Percentiles rank a stretch among this genome's conserved stretches.
phyloP scores from a whole-genome alignment of 2,888 invertebrate genomes.

The Strigamia transsilvanica region DNA sequence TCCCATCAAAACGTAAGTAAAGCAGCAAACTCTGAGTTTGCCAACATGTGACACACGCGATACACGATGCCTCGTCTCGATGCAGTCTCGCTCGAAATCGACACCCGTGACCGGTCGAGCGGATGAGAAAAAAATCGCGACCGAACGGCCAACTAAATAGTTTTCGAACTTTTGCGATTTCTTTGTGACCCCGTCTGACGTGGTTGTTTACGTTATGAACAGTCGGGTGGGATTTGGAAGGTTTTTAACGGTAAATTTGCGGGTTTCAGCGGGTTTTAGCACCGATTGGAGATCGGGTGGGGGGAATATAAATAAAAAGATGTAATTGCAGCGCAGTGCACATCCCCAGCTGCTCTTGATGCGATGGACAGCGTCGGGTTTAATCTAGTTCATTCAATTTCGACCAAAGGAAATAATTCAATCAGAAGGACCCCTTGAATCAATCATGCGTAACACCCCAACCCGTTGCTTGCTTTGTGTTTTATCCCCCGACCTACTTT shows the following conservation, averaged over 20 bases:
- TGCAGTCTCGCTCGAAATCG: background rate
- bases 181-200: background rate
- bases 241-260: background rate
- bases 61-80: background rate
- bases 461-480: conserved; percentile 25
- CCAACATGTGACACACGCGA: conserved; percentile 46
- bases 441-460: conserved; percentile 38
- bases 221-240: background rate
- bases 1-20: conserved; percentile 52
- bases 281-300: too few relatives aligned
- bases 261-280: background rate
- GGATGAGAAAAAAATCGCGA: background rate
- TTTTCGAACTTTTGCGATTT: background rate
- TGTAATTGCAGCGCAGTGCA: background rate
- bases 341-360: conserved; percentile 27
- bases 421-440: background rate
- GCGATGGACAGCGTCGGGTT: conserved; percentile 32
- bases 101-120: background rate
- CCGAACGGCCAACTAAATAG: background rate
- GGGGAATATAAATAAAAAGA: background rate
- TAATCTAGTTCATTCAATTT: conserved; percentile 38
- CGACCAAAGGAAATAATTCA: conserved; percentile 35
- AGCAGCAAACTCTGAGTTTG: conserved; percentile 37
- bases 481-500: background rate
- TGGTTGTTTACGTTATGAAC: background rate